Evolutionary conservation across 2,113 vertebrate genomes (phyloP).

Genomic region (Phaethornis superciliosus): DNA sequence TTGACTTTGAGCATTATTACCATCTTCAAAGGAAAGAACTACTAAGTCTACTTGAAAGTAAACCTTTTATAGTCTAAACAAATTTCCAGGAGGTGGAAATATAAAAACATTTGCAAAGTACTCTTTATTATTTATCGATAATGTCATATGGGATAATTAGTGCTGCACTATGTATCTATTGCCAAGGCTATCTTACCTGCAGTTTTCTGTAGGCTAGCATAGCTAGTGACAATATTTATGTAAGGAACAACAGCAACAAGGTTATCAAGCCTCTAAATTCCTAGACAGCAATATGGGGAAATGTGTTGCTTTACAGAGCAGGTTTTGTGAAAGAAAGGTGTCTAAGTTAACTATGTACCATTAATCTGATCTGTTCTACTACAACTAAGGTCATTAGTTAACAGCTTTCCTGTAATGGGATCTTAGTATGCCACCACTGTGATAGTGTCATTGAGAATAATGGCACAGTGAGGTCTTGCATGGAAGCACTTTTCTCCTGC

Average conservation of each 20-base stretch:
- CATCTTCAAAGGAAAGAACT: conserved; percentile 53
- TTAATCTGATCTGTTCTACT: conserved; percentile 71
- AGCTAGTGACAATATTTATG: neutral
- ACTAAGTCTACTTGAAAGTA: conserved; percentile 35
- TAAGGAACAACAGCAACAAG: neutral
- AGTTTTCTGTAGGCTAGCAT: neutral
- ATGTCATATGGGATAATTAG: neutral
- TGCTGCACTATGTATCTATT: neutral
- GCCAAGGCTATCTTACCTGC: neutral
- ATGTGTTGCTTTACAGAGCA: conserved; percentile 43
- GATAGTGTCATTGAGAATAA: conserved; percentile 66
- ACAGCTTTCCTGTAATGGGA: conserved; percentile 57
- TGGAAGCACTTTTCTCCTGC: conserved; percentile 67
- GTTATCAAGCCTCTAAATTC: neutral
- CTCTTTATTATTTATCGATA: neutral
- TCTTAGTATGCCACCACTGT: conserved; percentile 65
- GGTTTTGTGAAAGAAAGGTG: conserved; percentile 52
- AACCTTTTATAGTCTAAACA: conserved; percentile 38
- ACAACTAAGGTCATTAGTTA: conserved; percentile 59
- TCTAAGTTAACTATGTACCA: conserved; percentile 52
- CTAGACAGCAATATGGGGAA: conserved; percentile 48
- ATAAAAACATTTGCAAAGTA: neutral
- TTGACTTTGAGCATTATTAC: conserved; percentile 59
- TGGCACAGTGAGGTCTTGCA: conserved; percentile 65
- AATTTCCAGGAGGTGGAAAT: conserved; percentile 19